Evolutionary conservation across 2,888 invertebrate species (phyloP).

Genomic region (Dicycla oo): DNA sequence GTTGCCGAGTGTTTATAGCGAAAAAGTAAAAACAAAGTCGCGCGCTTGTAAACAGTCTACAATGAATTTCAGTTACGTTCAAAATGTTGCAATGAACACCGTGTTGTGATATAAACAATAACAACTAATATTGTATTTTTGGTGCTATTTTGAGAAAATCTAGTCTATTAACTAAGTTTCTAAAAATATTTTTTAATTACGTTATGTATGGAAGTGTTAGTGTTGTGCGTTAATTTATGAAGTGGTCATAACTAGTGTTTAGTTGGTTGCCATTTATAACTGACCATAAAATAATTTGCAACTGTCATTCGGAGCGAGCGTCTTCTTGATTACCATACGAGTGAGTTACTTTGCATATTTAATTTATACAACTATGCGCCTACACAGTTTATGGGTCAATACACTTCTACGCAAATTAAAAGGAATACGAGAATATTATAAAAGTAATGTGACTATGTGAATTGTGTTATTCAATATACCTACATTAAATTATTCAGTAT

Average conservation of each 20-base stretch:
- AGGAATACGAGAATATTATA: neutral
- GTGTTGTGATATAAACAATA: slow-evolving; percentile 34
- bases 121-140: slow-evolving; percentile 3
- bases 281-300: slow-evolving; percentile 52
- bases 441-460: neutral
- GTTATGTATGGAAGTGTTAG: slow-evolving; percentile 17
- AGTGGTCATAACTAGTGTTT: slow-evolving; percentile 1
- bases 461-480: neutral
- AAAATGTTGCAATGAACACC: slow-evolving; percentile 46
- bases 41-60: slow-evolving; percentile 57
- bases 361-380: slow-evolving; percentile 32
- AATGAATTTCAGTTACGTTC: slow-evolving; percentile 64
- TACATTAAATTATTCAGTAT: neutral
- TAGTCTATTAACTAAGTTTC: neutral
- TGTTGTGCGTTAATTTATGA: slow-evolving; percentile 27
- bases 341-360: slow-evolving; percentile 61
- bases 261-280: slow-evolving; percentile 13
- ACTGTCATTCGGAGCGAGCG: slow-evolving; percentile 54
- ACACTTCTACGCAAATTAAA: slow-evolving; percentile 37
- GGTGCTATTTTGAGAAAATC: slow-evolving; percentile 14
- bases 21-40: slow-evolving; percentile 73
- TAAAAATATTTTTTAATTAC: neutral
- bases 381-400: slow-evolving; percentile 44
- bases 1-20: slow-evolving; percentile 69
- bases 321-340: slow-evolving; percentile 50